A percentile compares a stretch with the other conserved stretches of the same genome.
These are phyloP conservation scores for Taenaris catops DNA, from an alignment of 2,888 invertebrate species.

Conservation along the genomic window DNA sequence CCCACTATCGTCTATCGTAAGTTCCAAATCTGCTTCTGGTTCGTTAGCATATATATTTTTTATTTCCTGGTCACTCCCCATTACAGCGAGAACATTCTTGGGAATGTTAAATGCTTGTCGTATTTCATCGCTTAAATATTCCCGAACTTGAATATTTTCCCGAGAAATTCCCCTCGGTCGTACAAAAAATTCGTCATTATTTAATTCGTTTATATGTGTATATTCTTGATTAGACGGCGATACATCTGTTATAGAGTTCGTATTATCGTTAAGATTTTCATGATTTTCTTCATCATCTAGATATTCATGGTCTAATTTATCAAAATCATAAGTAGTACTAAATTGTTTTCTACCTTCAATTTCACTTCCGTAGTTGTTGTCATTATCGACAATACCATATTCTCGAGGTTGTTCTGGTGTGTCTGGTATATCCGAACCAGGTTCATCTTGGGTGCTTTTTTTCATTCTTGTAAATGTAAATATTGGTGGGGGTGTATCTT, in stretches of 20 bases:
- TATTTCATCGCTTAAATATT: slow-evolving; percentile 88
- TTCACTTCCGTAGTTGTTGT: slow-evolving; percentile 43
- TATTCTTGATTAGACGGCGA: slow-evolving; percentile 67
- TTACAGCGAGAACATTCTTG: slow-evolving; percentile 82
- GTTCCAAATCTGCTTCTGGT: slow-evolving; percentile 57
- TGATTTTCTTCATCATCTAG: slow-evolving; percentile 65
- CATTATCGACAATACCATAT: slow-evolving; percentile 63
- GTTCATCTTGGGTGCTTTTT: slow-evolving; percentile 61
- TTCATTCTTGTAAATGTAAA: slow-evolving; percentile 84
- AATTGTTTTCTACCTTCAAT: slow-evolving; percentile 57
- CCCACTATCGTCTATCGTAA: slow-evolving; percentile 55
- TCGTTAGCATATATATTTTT: slow-evolving; percentile 56
- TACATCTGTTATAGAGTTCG: slow-evolving; percentile 47
- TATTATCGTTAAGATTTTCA: slow-evolving; percentile 38
- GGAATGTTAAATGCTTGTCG: slow-evolving; percentile 87
- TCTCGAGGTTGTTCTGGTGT: slow-evolving; percentile 62
- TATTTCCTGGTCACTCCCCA: slow-evolving; percentile 60
- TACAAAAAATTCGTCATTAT: slow-evolving; percentile 92
- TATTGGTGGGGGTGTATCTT: slow-evolving; percentile 81
- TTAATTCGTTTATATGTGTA: slow-evolving; percentile 87
- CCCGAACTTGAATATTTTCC: slow-evolving; percentile 89
- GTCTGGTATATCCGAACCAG: slow-evolving; percentile 62
- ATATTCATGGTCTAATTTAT: slow-evolving; percentile 78
- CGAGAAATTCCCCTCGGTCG: slow-evolving; percentile 90
- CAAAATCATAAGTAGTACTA: slow-evolving; percentile 72